Percentiles rank a stretch among this genome's conserved stretches.
These are phyloP conservation scores for Diorhabda elongata DNA, from an alignment of 1,140 invertebrate genomes.

Conservation along the genomic window DNA sequence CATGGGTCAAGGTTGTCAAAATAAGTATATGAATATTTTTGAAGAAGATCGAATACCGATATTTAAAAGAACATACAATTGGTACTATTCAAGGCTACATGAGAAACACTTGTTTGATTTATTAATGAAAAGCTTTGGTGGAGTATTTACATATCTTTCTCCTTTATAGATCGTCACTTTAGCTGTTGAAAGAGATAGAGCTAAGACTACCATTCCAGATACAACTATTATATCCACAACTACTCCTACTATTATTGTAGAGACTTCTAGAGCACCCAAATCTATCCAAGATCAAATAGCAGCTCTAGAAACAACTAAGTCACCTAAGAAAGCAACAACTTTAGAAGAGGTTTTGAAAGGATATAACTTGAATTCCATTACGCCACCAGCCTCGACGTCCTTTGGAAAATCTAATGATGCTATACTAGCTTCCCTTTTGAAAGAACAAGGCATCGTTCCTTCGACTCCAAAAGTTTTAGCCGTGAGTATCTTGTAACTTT, in stretches of 20 bases:
- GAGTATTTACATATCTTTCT: too few relatives aligned
- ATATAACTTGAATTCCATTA: conserved; percentile 29
- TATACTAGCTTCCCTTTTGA: conserved; percentile 60
- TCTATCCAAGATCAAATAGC: conserved; percentile 30
- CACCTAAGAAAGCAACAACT: conserved; percentile 26
- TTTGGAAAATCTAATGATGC: conserved; percentile 61
- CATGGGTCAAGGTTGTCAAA: too few relatives aligned
- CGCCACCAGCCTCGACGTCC: conserved; percentile 25
- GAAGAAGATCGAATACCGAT: too few relatives aligned
- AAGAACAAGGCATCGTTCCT: conserved; percentile 64
- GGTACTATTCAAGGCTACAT: too few relatives aligned
- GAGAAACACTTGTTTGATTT: too few relatives aligned
- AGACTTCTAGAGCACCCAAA: conserved; percentile 25
- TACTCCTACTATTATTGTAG: not conserved
- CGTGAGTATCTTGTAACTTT: conserved; percentile 48
- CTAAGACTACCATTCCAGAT: conserved; percentile 17
- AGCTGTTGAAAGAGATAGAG: conserved; percentile 34
- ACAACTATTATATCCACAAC: conserved; percentile 19
- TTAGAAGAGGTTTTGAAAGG: conserved; percentile 38
- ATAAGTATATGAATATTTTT: too few relatives aligned
- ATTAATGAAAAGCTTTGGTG: too few relatives aligned
- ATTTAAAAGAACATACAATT: too few relatives aligned
- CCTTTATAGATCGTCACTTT: conserved; percentile 35
- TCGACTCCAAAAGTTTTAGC: conserved; percentile 56
- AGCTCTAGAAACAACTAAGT: conserved; percentile 14